Evolutionary conservation across 2,797 vertebrate genomes (phyloP).

Genomic region (Gallinago nigripennis): DNA sequence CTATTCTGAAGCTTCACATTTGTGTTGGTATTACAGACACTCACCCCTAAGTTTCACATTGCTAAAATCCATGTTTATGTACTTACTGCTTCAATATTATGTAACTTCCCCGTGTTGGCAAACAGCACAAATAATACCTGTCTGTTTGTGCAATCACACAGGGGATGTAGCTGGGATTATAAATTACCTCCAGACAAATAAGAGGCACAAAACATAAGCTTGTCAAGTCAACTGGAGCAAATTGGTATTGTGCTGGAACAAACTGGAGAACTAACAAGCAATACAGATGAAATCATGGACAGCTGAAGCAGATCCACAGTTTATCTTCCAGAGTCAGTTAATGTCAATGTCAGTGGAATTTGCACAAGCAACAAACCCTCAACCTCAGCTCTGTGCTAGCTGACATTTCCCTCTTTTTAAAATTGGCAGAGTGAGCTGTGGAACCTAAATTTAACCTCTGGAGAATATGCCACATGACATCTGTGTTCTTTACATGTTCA

Average conservation of each 20-base stretch:
- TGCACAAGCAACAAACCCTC: constrained; percentile 63
- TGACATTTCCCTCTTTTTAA: constrained; percentile 78
- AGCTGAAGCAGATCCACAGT: constrained; percentile 35
- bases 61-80: not conserved
- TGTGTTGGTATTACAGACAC: not conserved
- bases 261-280: constrained; percentile 63
- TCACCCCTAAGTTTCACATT: not conserved
- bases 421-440: constrained; percentile 72
- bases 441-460: constrained; percentile 81
- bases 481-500: constrained; percentile 73
- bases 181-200: constrained; percentile 52
- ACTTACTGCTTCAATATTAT: not conserved
- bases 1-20: not conserved
- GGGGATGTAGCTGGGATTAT: not conserved
- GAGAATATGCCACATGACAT: constrained; percentile 76
- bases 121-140: not conserved
- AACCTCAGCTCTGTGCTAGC: constrained; percentile 45
- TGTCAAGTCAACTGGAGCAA: constrained; percentile 72
- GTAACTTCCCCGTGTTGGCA: not conserved
- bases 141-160: not conserved
- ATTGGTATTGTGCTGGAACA: constrained; percentile 52
- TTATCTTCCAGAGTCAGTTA: constrained; percentile 57
- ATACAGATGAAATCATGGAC: constrained; percentile 43
- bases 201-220: constrained; percentile 40
- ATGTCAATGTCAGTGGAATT: constrained; percentile 65